Evolutionary conservation across 1,140 invertebrate species (phyloP).

Genomic region (Drosophila micromelanica): DNA sequence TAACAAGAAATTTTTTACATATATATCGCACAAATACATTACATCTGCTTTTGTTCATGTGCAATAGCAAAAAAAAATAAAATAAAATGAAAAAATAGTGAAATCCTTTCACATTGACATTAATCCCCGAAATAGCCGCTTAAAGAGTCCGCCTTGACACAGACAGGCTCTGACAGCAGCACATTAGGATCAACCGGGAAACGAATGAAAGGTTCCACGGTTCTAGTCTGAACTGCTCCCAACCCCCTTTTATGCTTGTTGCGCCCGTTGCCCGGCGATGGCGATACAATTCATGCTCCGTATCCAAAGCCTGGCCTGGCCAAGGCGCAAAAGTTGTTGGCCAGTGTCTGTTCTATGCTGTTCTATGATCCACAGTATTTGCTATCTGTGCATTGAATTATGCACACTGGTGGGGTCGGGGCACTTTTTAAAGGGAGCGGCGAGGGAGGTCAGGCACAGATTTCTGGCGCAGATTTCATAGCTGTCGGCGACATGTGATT

Average conservation of each 20-base stretch:
- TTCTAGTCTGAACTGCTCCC: background rate
- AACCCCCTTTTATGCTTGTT: too few species aligned
- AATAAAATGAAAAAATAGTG: slow-evolving; percentile 16
- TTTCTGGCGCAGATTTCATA: slow-evolving; percentile 50
- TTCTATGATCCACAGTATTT: background rate
- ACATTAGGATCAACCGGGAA: slow-evolving; percentile 68
- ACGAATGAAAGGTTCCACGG: slow-evolving; percentile 39
- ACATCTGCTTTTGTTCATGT: too few species aligned
- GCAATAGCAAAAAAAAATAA: background rate
- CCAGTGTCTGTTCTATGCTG: background rate
- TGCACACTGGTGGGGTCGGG: slow-evolving; percentile 11
- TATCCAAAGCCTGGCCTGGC: slow-evolving; percentile 2
- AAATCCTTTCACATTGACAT: slow-evolving; percentile 81
- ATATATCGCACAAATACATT: too few species aligned
- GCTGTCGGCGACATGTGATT: slow-evolving; percentile 30
- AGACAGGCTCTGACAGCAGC: slow-evolving; percentile 75
- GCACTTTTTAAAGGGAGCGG: background rate
- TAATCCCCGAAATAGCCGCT: slow-evolving; percentile 78
- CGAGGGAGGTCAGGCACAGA: slow-evolving; percentile 2
- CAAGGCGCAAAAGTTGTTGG: slow-evolving; percentile 1
- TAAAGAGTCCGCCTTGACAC: slow-evolving; percentile 51
- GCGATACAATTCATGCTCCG: background rate
- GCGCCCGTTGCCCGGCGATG: background rate
- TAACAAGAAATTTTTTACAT: too few species aligned
- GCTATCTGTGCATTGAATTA: slow-evolving; percentile 23